phyloP scores from a whole-genome alignment of 2,888 invertebrate genomes.

The Phragmatobia fuliginosa region DNA sequence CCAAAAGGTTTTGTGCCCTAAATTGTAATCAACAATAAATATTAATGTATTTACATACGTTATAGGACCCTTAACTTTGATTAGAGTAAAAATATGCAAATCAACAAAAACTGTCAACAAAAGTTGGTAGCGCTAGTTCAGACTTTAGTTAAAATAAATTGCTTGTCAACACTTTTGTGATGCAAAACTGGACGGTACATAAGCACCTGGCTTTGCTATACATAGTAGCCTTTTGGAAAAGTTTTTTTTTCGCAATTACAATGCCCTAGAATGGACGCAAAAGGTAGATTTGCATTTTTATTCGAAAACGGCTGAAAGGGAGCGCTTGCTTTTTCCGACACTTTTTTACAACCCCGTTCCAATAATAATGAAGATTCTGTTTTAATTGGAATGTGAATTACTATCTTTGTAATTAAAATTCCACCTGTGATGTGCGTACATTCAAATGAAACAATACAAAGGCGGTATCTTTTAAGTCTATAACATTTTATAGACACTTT shows the following conservation, averaged over 20 bases:
- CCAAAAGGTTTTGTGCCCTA: conserved; percentile 49
- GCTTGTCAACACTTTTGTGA: conserved; percentile 72
- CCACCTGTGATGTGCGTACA: conserved; percentile 24
- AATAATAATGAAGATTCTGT: conserved; percentile 49
- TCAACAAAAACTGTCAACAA: conserved; percentile 55
- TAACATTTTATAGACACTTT: conserved; percentile 43
- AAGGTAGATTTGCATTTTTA: conserved; percentile 80
- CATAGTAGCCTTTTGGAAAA: conserved; percentile 52
- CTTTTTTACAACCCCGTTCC: conserved; percentile 37
- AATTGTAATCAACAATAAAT: conserved; percentile 76
- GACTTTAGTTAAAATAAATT: conserved; percentile 68
- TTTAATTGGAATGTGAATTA: conserved; percentile 40
- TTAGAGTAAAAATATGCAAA: conserved; percentile 76
- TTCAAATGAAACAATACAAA: conserved; percentile 22
- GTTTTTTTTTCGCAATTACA: conserved; percentile 70
- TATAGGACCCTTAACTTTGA: conserved; percentile 53
- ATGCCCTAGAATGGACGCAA: conserved; percentile 63
- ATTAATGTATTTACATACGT: conserved; percentile 69
- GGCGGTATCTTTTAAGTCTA: conserved; percentile 22
- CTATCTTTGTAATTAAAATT: conserved; percentile 26
- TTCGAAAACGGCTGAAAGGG: conserved; percentile 62
- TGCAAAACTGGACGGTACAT: conserved; percentile 71
- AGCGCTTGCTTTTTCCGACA: conserved; percentile 44
- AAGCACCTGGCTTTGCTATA: conserved; percentile 41
- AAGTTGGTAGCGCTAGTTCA: conserved; percentile 57